These are phyloP conservation scores for Rhagium mordax DNA, from an alignment of 2,888 invertebrate genomes.

Conservation along the genomic window DNA sequence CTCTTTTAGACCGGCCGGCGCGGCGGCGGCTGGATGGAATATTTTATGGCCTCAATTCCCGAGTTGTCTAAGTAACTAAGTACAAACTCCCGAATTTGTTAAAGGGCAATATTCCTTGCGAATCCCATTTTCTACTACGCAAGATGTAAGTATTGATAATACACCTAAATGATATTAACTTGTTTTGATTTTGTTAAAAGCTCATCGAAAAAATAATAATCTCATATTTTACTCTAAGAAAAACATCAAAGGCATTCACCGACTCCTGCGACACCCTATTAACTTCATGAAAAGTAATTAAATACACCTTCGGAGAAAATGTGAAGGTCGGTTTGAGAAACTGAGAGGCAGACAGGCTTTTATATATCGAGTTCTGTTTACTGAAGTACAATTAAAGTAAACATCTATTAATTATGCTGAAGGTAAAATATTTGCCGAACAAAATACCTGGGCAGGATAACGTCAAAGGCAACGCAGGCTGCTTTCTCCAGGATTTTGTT, in stretches of 20 bases:
- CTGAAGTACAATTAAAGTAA: constrained; percentile 14
- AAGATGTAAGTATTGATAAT: no score
- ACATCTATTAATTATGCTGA: constrained; percentile 19
- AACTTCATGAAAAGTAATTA: not conserved
- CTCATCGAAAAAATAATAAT: not conserved
- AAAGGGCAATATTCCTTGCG: no score
- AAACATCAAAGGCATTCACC: not conserved
- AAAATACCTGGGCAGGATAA: constrained; percentile 2
- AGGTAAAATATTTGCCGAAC: constrained; percentile 10
- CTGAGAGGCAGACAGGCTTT: not conserved
- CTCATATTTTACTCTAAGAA: not conserved
- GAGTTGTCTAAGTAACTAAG: no score
- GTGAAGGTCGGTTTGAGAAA: not conserved
- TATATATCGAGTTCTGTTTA: not conserved
- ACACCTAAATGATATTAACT: no score
- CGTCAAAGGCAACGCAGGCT: constrained; percentile 13
- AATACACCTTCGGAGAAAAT: not conserved
- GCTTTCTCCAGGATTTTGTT: constrained; percentile 17
- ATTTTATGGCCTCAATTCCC: no score
- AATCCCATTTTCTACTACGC: no score
- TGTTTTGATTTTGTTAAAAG: no score
- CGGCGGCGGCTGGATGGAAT: no score
- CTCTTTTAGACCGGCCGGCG: no score
- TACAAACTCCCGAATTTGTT: no score
- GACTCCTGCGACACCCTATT: not conserved